Evolutionary conservation across 2,113 vertebrate genomes (phyloP), one percentile per base, ranked within the genome.

Genomic region (Stictonetta naevosa): DNA sequence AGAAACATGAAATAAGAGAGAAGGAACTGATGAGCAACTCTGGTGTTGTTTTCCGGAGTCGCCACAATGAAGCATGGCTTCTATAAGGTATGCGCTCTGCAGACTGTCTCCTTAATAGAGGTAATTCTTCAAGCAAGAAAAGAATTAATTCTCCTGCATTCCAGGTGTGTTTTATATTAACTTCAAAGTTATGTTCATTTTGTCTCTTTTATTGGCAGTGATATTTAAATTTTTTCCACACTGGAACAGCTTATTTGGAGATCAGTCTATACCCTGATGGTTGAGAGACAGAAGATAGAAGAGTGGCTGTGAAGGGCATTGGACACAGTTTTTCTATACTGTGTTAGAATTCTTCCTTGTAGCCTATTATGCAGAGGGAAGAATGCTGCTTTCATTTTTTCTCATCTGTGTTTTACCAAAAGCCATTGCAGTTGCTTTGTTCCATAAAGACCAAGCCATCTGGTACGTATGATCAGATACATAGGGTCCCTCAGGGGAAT

Each of bases 391-490:
- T 77, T 96, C 3, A 0, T 66, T 62, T 83, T 83, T 92, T 67
- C 40, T 59, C 81, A 14, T 76, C 68, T 88, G 72, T 63, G n/a
- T 46, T 92, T 96, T 55, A 86, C 14, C 66, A 81, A 81, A 90
- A 92, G 34, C 44, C 67, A 50, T 92, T 88, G 16, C 4, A 1
- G 55, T 66, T 92, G 46, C 83, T 90, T 71, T 88, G 19, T 80
- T 92, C 88, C 64, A 55, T 81, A 83, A 93, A 92, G 83, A 88
- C 14, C n/a, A 77, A 80, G 46, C 92, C 96, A 95, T 94, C 91
- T 96, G 76, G 76, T 90, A 77, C 55, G 33, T 67, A 53, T 22
- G 63, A 92, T 88, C 55, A 62, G 63, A 90, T 86, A 55, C 46
- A 67, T 40, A 55, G 25, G 11, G n/a, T 50, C 40, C 72, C 59